A percentile compares a stretch with the other conserved stretches of the same genome.
These are phyloP conservation scores for Phengaris alcon DNA, from an alignment of 2,888 invertebrate species.

Conservation along the genomic window DNA sequence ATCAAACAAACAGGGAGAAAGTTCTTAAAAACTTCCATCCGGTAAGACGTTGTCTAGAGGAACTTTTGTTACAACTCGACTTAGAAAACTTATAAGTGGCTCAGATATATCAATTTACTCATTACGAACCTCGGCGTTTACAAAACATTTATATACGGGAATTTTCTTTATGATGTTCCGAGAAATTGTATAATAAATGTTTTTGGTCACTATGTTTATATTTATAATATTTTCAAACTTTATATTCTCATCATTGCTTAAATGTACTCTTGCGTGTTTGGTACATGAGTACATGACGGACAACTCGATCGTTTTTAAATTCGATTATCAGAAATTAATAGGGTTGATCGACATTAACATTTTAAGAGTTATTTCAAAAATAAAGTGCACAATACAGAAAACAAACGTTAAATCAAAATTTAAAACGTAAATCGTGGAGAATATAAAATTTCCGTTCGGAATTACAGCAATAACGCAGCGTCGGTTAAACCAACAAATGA, in stretches of 20 bases:
- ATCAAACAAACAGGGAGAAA: slow-evolving; percentile 63
- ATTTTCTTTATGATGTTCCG: neutral
- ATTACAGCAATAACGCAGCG: neutral
- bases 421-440: neutral
- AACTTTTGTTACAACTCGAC: slow-evolving; percentile 68
- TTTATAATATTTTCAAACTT: neutral
- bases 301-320: no score
- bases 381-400: neutral
- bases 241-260: no score
- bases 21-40: slow-evolving; percentile 54
- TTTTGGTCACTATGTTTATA: neutral
- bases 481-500: slow-evolving; percentile 23
- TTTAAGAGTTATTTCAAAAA: neutral
- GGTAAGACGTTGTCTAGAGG: slow-evolving; percentile 48
- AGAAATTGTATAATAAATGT: slow-evolving; percentile 2
- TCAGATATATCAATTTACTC: slow-evolving; percentile 52
- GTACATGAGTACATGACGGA: no score
- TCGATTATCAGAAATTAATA: no score
- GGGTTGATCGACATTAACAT: no score
- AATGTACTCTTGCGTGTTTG: no score
- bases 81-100: slow-evolving; percentile 55
- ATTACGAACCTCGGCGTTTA: slow-evolving; percentile 34
- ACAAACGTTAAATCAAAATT: neutral
- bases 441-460: slow-evolving; percentile 1
- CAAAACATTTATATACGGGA: slow-evolving; percentile 23